Base-by-base conservation (phyloP, 1,140 invertebrate genomes). In the Drosophila pallidifrons region DNA sequence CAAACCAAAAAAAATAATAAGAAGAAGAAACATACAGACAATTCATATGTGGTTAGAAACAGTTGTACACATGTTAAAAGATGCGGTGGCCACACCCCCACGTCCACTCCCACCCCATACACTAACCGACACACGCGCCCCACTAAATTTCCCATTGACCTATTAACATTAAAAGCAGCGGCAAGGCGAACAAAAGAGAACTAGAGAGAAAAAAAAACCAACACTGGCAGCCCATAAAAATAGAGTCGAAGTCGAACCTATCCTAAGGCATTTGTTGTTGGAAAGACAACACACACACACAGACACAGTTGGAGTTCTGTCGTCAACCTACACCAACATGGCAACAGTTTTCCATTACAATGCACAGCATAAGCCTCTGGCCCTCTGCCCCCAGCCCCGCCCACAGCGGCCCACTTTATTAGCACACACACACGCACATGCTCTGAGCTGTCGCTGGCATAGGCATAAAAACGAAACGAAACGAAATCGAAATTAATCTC, bases 401-500 rank as follows among this genome's bases (percentile, higher is more conserved):
- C 28, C 57, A 28, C 30, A 45, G 32, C 43, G 11, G 6, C 28
- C 60, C 43, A 60, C n/a, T 71, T 78, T 75, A 75, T 81, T 78
- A 55, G 65, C 46, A 78, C 75, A 64, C 38, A 58, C 38, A 65
- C 65, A 65, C 63, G 66, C 66, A 81, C 35, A 60, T 15, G 43
- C 59, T 49, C 38, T 43, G 52, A 43, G 68, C 35, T 47, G 54
- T 61, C 51, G 38, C 63, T 74, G 35, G 63, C 63, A 65, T 65
- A 75, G 81, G 80, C 77, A 74, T 80, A 66, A 70, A 80, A 78
- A 72, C 82, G 49, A 43, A 57, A 57, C 30, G n/a, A 82, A 90
- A 91, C 79, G 83, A 91, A 91, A 92, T 87, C 91, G 88, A 91
- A 91, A 89, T 92, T 92, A 92, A 92, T 92, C 85, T 92, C 85